These are phyloP conservation scores for Lagopus leucura DNA, from an alignment of 2,113 vertebrate species.

Conservation along the genomic window DNA sequence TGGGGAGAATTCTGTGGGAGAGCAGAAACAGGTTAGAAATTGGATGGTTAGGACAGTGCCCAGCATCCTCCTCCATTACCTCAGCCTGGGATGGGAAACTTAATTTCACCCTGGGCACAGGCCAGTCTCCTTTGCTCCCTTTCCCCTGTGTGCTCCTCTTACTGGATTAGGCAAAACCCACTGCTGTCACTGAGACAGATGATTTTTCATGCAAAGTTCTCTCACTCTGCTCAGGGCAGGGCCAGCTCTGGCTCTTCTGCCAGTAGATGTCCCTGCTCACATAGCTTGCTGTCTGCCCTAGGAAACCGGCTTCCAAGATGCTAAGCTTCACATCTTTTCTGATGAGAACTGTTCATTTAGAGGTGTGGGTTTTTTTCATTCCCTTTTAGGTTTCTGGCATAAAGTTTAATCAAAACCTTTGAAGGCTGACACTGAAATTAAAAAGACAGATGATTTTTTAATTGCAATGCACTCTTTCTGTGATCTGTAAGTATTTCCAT, in stretches of 20 bases:
- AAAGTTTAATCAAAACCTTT: constrained; percentile 25
- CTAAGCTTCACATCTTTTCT: not conserved
- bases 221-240: not conserved
- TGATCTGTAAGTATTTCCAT: not conserved
- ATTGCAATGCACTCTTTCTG: not conserved
- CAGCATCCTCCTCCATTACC: not conserved
- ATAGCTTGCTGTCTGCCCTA: not conserved
- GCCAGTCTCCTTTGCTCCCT: not conserved
- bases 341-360: not conserved
- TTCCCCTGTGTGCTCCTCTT: not conserved
- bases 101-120: not conserved
- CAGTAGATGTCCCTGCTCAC: constrained; percentile 47
- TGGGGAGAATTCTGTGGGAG: not conserved
- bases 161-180: not conserved
- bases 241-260: not conserved
- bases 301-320: not conserved
- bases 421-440: constrained; percentile 9
- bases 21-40: not conserved
- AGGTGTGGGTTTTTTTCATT: not conserved
- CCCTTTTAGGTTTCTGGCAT: not conserved
- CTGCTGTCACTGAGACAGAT: not conserved
- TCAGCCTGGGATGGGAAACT: not conserved
- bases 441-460: not conserved
- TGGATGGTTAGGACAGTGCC: too few species aligned
- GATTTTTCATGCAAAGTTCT: not conserved